A percentile compares a stretch with the other conserved stretches of the same genome.
Evolutionary conservation across 2,797 vertebrate species (phyloP).

Genomic region (Bovichtus variegatus): DNA sequence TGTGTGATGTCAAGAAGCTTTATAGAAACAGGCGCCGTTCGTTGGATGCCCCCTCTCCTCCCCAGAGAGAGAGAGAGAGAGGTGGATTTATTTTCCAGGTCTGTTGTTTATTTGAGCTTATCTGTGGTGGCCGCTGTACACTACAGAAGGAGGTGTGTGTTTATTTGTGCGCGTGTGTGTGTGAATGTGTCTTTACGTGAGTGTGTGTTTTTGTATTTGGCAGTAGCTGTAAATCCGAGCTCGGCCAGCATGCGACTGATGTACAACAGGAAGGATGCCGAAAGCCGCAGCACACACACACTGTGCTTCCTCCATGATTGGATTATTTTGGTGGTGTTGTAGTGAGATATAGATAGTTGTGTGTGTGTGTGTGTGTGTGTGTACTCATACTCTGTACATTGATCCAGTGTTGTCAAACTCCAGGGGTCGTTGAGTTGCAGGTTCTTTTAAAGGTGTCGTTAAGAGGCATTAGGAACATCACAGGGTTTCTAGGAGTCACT

Average conservation of each 20-base stretch:
- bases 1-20: slow-evolving; percentile 72
- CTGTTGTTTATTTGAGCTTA: slow-evolving; percentile 81
- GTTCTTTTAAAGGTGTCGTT: background rate
- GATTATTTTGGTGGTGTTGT: slow-evolving; percentile 51
- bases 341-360: slow-evolving; percentile 39
- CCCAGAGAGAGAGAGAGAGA: slow-evolving; percentile 38
- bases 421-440: slow-evolving; percentile 3
- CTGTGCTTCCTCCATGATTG: slow-evolving; percentile 50
- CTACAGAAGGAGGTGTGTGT: slow-evolving; percentile 56
- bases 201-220: slow-evolving; percentile 45
- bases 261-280: slow-evolving; percentile 70
- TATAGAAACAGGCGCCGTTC: slow-evolving; percentile 69
- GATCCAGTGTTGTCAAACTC: background rate
- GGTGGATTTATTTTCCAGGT: slow-evolving; percentile 76
- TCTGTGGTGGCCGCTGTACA: slow-evolving; percentile 71
- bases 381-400: background rate
- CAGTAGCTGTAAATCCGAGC: slow-evolving; percentile 76
- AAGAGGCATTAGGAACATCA: background rate
- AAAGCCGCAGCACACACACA: slow-evolving; percentile 55
- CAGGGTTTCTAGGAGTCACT: background rate
- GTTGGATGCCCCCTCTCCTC: slow-evolving; percentile 73
- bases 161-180: slow-evolving; percentile 50
- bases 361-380: background rate
- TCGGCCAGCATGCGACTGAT: slow-evolving; percentile 72
- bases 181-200: slow-evolving; percentile 11